Base-by-base conservation (phyloP, 2,888 invertebrate species). In the Metacarcinus magister region DNA sequence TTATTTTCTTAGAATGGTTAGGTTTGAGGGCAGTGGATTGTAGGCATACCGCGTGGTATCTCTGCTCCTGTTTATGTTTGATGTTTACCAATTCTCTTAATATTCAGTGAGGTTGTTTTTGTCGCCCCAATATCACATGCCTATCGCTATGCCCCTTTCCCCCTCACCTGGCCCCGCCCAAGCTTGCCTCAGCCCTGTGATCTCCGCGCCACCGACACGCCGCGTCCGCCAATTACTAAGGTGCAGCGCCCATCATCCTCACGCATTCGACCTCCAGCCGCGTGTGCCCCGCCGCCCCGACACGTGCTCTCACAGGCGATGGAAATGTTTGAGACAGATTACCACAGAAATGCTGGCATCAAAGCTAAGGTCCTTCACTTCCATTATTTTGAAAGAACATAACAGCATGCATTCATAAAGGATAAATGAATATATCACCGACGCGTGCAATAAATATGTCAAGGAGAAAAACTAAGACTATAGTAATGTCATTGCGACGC, bases 211-310 rank as follows among this genome's bases (percentile, higher is more conserved):
- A 87, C 39, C 39, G 39, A 32, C 39, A 32, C 87, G 16, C 87
- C 39, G 87, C 39, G n/a, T 10, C 87, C 87, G 39, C 39, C 87
- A 87, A 87, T 87, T 39, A 87, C 87, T 23, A n/a, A 32, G 39
- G 16, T 87, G 87, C 87, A 39, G 87, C 87, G 87, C 87, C 87
- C 87, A 4, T 39, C 75, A 75, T 13, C 87, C 87, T 87, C 87
- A 87, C 32, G 16, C 87, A 32, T 2, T 13, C 87, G 16, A 87
- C 87, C 39, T 16, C 16, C 19, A 19, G 7, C 39, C 19, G 87
- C 32, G 13, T 87, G 87, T 16, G 10, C 87, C 87, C 39, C 39
- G 13, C 87, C 39, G 87, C 75, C 75, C 28, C 87, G 87, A 87
- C 87, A 39, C 87, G 87, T 87, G 87, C 87, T 87, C 39, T 16